A percentile compares a stretch with the other conserved stretches of the same genome.
These are phyloP conservation scores for Hemibagrus guttatus DNA, from an alignment of 2,797 vertebrate genomes.

Conservation along the genomic window DNA sequence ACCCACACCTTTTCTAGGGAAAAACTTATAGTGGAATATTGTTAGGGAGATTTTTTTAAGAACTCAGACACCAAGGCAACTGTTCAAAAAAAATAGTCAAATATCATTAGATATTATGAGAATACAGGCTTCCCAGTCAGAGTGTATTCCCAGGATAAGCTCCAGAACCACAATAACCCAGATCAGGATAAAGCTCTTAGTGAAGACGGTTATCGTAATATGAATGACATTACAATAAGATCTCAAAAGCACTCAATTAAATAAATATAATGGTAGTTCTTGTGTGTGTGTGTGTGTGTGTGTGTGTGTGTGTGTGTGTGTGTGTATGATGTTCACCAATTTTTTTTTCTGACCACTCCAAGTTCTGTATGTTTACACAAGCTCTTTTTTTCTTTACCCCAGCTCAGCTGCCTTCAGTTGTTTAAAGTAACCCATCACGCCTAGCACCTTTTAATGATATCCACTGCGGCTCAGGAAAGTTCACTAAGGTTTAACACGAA, in stretches of 20 bases:
- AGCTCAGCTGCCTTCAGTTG: conserved; percentile 62
- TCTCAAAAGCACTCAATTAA: conserved; percentile 6
- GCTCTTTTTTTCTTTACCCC: conserved; percentile 42
- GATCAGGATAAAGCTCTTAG: neutral
- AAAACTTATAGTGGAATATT: conserved; percentile 3
- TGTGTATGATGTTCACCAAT: conserved; percentile 2
- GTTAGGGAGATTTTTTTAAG: neutral
- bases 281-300: neutral
- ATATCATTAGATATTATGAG: neutral
- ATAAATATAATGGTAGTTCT: conserved; percentile 36
- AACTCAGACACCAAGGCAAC: conserved; percentile 1
- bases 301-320: no score
- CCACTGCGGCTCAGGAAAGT: conserved; percentile 42
- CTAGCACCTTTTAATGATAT: conserved; percentile 67
- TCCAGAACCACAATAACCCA: neutral
- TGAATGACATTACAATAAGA: neutral
- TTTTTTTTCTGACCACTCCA: conserved; percentile 20
- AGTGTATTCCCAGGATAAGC: neutral
- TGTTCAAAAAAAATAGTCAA: neutral
- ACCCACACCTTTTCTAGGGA: neutral
- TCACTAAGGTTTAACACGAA: conserved; percentile 56
- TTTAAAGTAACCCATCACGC: conserved; percentile 71
- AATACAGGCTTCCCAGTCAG: neutral
- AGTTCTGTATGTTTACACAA: conserved; percentile 50
- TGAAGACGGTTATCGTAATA: neutral